phyloP scores from a whole-genome alignment of 2,113 vertebrate genomes.

The Sorex araneus region DNA sequence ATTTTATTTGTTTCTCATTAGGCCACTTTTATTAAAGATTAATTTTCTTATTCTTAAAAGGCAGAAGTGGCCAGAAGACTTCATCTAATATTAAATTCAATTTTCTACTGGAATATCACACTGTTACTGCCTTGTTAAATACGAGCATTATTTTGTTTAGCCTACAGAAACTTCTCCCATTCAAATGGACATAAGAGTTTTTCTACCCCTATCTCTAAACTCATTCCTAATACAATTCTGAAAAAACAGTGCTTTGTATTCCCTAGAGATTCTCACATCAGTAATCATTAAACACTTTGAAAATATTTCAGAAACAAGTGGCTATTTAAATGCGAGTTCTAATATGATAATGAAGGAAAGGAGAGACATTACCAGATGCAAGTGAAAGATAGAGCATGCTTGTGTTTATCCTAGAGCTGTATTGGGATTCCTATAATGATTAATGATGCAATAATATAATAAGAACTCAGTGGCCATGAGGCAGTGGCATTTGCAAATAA shows the following conservation, averaged over 20 bases:
- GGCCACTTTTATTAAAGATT: conserved; percentile 4
- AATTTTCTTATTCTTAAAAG: background rate
- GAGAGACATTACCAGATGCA: conserved; percentile 46
- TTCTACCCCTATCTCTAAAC: conserved; percentile 5
- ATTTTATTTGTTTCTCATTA: conserved; percentile 22
- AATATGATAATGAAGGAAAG: conserved; percentile 67
- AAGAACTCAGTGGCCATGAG: conserved; percentile 85
- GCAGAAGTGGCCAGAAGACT: background rate
- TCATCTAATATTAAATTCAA: conserved; percentile 41
- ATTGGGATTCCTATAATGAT: conserved; percentile 81
- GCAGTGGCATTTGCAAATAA: conserved; percentile 85
- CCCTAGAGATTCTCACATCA: conserved; percentile 35
- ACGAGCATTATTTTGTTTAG: conserved; percentile 17
- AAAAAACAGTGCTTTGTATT: conserved; percentile 15
- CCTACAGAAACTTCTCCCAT: background rate
- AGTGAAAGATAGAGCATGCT: conserved; percentile 69
- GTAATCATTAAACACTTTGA: conserved; percentile 58
- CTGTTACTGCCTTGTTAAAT: conserved; percentile 30
- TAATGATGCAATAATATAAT: conserved; percentile 85
- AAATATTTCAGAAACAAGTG: conserved; percentile 73
- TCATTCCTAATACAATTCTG: conserved; percentile 26
- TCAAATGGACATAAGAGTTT: background rate
- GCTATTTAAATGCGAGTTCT: conserved; percentile 75
- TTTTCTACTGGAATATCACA: background rate
- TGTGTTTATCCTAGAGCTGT: conserved; percentile 72